phyloP scores from a whole-genome alignment of 2,888 invertebrate species.

The Ochropleura plecta region DNA sequence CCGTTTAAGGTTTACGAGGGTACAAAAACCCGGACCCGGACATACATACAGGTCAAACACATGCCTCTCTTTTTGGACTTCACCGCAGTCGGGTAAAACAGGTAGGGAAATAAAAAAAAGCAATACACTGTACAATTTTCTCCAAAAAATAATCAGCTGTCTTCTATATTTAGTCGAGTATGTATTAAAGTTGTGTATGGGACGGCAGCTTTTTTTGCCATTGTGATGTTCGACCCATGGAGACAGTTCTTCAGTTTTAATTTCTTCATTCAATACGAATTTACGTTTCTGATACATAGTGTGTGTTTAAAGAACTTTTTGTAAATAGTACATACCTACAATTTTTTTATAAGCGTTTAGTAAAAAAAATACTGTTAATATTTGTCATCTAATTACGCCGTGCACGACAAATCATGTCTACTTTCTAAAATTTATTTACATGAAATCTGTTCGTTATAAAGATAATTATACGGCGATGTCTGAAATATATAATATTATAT shows the following conservation, averaged over 20 bases:
- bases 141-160: too few species aligned
- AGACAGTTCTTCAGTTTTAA: neutral
- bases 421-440: constrained; percentile 4
- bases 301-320: neutral
- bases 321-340: neutral
- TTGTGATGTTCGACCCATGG: neutral
- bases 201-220: too few species aligned
- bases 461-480: neutral
- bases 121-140: too few species aligned
- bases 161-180: too few species aligned
- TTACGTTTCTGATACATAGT: neutral
- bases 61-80: too few species aligned
- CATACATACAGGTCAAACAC: too few species aligned
- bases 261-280: neutral
- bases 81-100: too few species aligned
- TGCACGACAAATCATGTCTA: neutral
- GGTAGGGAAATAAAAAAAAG: too few species aligned
- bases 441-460: neutral
- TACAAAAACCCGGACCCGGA: too few species aligned
- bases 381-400: neutral
- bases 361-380: neutral
- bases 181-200: too few species aligned
- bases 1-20: too few species aligned
- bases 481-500: constrained; percentile 1
- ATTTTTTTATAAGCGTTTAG: neutral